Conservation (phyloP, 2,888 invertebrate species). For the Idaea biselata region DNA sequence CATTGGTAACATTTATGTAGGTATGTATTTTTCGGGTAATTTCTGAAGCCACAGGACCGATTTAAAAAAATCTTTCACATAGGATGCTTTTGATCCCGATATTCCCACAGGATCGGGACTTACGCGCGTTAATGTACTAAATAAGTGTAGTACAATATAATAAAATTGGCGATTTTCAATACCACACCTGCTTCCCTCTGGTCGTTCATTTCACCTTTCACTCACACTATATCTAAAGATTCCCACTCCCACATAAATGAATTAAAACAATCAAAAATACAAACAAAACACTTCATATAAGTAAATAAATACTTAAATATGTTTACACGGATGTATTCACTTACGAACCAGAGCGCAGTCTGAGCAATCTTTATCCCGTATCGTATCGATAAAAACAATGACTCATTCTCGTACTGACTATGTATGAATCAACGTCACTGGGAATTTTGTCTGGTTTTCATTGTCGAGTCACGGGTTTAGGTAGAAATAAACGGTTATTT, state of each 20-base stretch:
- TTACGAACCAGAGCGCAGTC: not conserved
- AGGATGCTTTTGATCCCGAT: no score
- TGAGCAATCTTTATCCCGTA: not conserved
- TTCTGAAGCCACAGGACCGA: no score
- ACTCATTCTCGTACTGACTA: not conserved
- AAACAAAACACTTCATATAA: not conserved
- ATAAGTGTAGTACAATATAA: not conserved
- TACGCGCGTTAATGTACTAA: no score
- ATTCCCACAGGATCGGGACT: no score
- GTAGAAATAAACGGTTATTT: not conserved
- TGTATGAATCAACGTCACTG: not conserved
- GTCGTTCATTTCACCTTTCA: not conserved
- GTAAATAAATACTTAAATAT: not conserved
- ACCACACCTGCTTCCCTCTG: not conserved
- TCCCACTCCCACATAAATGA: not conserved
- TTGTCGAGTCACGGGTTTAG: not conserved
- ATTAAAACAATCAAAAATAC: not conserved
- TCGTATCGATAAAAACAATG: not conserved
- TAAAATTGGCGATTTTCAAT: not conserved
- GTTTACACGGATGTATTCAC: not conserved
- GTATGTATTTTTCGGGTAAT: no score
- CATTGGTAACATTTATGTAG: no score
- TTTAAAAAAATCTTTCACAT: no score
- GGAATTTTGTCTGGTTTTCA: not conserved
- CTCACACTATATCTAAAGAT: no score